phyloP scores from a whole-genome alignment of 2,113 vertebrate species.

The Chaenogobius annularis region DNA sequence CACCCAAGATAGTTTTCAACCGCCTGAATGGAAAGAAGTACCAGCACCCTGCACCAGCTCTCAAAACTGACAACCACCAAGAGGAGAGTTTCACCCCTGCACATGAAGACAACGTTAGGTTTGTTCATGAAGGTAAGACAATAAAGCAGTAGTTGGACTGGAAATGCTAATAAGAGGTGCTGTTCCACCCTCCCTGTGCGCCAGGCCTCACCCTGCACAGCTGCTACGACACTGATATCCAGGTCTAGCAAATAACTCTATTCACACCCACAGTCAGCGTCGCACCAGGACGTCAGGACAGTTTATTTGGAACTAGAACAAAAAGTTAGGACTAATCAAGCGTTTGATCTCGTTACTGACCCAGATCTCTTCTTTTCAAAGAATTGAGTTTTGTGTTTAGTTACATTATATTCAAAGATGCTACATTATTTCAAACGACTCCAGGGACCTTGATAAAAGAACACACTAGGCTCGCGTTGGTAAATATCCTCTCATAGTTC shows the following conservation, averaged over 20 bases:
- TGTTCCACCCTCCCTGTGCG: neutral
- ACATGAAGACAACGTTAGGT: slow-evolving; percentile 90
- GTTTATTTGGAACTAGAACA: neutral
- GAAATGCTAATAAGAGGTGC: neutral
- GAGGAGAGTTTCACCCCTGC: slow-evolving; percentile 83
- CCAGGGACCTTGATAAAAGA: slow-evolving; percentile 57
- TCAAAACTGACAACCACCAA: slow-evolving; percentile 59
- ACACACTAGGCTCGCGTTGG: slow-evolving; percentile 11
- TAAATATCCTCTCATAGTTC: neutral
- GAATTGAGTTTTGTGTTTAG: neutral
- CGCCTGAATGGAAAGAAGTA: slow-evolving; percentile 86
- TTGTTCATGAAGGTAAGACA: slow-evolving; percentile 84
- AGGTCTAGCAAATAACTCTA: slow-evolving; percentile 10
- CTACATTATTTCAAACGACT: slow-evolving; percentile 44
- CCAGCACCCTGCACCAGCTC: slow-evolving; percentile 57
- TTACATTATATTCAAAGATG: slow-evolving; percentile 15
- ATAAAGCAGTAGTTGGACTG: neutral
- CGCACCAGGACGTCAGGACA: neutral
- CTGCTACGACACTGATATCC: slow-evolving; percentile 66
- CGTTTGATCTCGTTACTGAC: neutral
- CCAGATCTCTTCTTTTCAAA: neutral
- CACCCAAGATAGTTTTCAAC: slow-evolving; percentile 88
- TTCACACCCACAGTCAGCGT: slow-evolving; percentile 26
- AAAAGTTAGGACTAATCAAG: neutral
- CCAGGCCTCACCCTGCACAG: slow-evolving; percentile 55